Evolutionary conservation across 2,888 invertebrate genomes (phyloP).

Genomic region (Clunio marinus): DNA sequence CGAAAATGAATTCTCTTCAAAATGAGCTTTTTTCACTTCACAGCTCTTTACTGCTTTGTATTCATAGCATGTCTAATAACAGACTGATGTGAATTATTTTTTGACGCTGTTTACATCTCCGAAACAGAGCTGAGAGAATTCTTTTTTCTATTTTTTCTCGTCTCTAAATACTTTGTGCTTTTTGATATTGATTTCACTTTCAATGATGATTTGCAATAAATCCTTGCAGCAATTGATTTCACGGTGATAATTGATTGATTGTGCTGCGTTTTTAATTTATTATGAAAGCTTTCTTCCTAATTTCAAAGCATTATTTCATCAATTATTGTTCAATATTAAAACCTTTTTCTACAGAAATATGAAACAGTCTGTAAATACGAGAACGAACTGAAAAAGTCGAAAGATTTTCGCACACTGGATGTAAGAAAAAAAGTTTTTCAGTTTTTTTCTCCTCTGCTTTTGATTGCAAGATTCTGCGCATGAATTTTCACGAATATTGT

Average conservation of each 20-base stretch:
- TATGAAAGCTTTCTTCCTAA: too few species aligned
- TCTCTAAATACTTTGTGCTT: neutral
- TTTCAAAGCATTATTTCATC: too few species aligned
- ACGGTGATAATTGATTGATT: neutral
- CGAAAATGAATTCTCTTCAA: too few species aligned
- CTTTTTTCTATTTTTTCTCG: neutral
- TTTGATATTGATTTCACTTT: neutral
- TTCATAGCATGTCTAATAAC: constrained; percentile 7
- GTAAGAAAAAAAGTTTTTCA: too few species aligned
- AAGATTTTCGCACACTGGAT: constrained; percentile 36
- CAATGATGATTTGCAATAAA: neutral
- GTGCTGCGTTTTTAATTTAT: too few species aligned
- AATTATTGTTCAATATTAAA: too few species aligned
- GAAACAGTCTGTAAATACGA: neutral
- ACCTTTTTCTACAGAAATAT: neutral
- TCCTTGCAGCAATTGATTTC: neutral
- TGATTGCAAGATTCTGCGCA: neutral
- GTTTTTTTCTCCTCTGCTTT: neutral
- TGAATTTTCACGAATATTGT: neutral
- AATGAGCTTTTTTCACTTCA: too few species aligned
- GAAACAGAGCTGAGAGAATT: neutral
- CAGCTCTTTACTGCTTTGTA: too few species aligned
- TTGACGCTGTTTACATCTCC: neutral
- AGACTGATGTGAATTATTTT: constrained; percentile 7
- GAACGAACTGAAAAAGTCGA: constrained; percentile 26